Evolutionary conservation across 2,888 invertebrate species (phyloP).

Genomic region (Sinhomidia bicolor): DNA sequence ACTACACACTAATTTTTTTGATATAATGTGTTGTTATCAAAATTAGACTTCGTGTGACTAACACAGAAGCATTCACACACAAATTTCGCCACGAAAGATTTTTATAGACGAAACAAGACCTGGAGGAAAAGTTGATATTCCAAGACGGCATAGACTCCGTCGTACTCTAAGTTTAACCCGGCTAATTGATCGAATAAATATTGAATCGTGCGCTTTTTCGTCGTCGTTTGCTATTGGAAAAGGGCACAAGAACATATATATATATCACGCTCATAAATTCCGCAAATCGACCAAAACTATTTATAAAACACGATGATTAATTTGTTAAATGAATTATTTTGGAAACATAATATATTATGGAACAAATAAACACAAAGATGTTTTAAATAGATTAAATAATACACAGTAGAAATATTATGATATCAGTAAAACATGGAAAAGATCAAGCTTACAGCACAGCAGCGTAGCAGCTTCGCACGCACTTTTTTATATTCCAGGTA

Average conservation of each 20-base stretch:
- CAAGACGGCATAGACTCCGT: constrained; percentile 14
- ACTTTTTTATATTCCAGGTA: constrained; percentile 38
- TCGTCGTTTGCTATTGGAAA: background rate
- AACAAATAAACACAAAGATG: background rate
- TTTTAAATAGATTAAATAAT: background rate
- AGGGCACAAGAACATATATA: background rate
- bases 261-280: background rate
- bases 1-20: too few species aligned
- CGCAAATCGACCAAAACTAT: background rate
- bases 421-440: constrained; percentile 16
- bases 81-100: background rate
- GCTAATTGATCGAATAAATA: background rate
- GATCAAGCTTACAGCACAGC: constrained; percentile 72
- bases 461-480: constrained; percentile 64
- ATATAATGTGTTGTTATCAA: too few species aligned
- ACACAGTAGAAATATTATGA: background rate
- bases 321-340: background rate
- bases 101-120: constrained; percentile 11
- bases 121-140: constrained; percentile 29
- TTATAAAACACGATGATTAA: background rate
- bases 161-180: constrained; percentile 17
- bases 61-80: constrained; percentile 7
- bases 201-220: background rate
- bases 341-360: background rate
- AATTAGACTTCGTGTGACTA: background rate